These are phyloP conservation scores for Oligia latruncula DNA, from an alignment of 2,888 invertebrate species.

Conservation along the genomic window DNA sequence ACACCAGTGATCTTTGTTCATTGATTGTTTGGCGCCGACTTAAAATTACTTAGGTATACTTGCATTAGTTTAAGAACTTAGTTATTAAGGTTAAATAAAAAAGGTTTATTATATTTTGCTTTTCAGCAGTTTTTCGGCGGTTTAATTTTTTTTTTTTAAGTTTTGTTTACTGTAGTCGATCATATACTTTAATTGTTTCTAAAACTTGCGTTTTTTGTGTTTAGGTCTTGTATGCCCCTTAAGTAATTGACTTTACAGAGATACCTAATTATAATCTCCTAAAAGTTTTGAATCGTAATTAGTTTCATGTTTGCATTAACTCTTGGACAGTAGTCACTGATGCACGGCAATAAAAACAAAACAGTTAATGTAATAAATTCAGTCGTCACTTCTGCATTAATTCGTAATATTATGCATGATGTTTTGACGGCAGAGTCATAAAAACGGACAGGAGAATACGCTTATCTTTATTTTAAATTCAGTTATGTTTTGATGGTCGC, in stretches of 20 bases:
- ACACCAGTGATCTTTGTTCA: too few species aligned
- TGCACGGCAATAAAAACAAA: constrained; percentile 20
- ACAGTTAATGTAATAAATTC: constrained; percentile 14
- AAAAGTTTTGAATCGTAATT: background rate
- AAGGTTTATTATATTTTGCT: too few species aligned
- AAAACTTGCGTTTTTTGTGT: too few species aligned
- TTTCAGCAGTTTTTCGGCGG: too few species aligned
- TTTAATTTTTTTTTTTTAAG: too few species aligned
- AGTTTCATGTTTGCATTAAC: background rate
- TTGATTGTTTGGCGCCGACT: too few species aligned
- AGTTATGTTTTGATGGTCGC: background rate
- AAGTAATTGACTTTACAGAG: background rate
- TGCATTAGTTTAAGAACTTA: too few species aligned
- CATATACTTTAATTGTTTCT: too few species aligned
- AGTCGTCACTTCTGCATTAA: constrained; percentile 25
- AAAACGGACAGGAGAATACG: constrained; percentile 21
- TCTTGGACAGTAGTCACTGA: background rate
- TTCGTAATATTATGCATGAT: constrained; percentile 41
- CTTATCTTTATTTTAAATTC: constrained; percentile 24
- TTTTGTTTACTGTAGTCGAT: too few species aligned
- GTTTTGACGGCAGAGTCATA: constrained; percentile 33
- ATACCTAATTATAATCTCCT: background rate
- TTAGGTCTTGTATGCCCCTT: too few species aligned
- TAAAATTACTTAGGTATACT: too few species aligned
- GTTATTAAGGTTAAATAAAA: too few species aligned